These are phyloP conservation scores for Hippoglossus hippoglossus DNA, from an alignment of 2,797 vertebrate species.

Conservation along the genomic window DNA sequence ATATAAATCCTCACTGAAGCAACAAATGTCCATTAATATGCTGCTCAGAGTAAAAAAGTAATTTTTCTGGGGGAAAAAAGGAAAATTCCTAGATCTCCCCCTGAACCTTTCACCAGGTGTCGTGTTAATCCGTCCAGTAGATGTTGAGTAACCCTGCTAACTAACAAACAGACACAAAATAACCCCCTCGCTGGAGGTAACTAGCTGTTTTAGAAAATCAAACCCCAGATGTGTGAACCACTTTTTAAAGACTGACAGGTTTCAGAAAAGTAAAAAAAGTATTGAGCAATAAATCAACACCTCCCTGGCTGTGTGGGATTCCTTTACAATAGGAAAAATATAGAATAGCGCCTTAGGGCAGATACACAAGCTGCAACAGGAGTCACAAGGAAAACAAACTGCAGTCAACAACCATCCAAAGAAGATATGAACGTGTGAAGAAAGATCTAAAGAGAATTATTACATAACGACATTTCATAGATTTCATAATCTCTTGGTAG, in stretches of 20 bases:
- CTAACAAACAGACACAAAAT: no score
- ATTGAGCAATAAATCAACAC: background rate
- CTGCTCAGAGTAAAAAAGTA: no score
- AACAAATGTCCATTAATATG: no score
- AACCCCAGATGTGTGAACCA: no score
- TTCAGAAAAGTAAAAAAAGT: background rate
- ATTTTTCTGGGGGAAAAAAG: no score
- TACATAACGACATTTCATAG: slow-evolving; percentile 29
- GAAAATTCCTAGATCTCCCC: no score
- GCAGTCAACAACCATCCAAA: slow-evolving; percentile 23
- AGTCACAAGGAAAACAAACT: background rate
- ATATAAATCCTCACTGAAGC: no score
- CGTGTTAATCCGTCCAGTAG: no score
- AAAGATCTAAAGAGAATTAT: slow-evolving; percentile 8
- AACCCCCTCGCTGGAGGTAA: no score
- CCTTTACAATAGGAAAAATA: background rate
- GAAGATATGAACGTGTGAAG: background rate
- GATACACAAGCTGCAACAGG: background rate
- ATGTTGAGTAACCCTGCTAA: no score
- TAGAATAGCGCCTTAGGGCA: background rate
- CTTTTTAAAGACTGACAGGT: background rate
- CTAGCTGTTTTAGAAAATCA: no score
- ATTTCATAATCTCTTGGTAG: background rate
- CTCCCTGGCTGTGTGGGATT: background rate
- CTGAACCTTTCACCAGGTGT: no score